A percentile compares a stretch with the other conserved stretches of the same genome.
phyloP scores from a whole-genome alignment of 2,113 vertebrate species.

The Tyto alba region DNA sequence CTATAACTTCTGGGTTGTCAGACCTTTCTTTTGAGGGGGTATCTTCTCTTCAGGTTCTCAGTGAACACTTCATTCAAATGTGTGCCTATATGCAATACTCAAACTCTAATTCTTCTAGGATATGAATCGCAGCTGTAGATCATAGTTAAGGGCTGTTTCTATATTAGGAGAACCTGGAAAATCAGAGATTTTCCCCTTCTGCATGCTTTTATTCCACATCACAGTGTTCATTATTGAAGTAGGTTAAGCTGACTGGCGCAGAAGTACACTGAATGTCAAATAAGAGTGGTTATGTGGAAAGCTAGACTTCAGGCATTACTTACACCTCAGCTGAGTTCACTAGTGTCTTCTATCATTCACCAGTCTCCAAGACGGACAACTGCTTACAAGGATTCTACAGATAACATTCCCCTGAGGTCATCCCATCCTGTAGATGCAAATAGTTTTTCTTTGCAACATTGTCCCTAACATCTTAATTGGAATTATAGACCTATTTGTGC shows the following conservation, averaged over 20 bases:
- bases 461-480: too few relatives aligned
- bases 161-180: not conserved
- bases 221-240: not conserved
- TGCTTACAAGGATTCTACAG: not conserved
- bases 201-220: not conserved
- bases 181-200: not conserved
- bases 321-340: not conserved
- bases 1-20: not conserved
- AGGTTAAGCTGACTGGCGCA: not conserved
- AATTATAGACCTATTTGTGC: not conserved
- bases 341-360: not conserved
- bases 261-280: not conserved
- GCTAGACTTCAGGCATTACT: not conserved
- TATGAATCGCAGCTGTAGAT: not conserved
- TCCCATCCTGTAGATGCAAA: not conserved
- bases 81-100: not conserved
- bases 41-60: not conserved
- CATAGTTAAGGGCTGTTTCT: not conserved
- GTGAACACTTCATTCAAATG: not conserved
- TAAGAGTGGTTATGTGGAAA: not conserved
- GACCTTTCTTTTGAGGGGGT: not conserved
- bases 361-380: not conserved
- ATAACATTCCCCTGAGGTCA: not conserved
- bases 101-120: not conserved
- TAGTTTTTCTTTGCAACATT: not conserved